Conservation (phyloP, 2,888 invertebrate species). For the Chromoteleia sp. region DNA sequence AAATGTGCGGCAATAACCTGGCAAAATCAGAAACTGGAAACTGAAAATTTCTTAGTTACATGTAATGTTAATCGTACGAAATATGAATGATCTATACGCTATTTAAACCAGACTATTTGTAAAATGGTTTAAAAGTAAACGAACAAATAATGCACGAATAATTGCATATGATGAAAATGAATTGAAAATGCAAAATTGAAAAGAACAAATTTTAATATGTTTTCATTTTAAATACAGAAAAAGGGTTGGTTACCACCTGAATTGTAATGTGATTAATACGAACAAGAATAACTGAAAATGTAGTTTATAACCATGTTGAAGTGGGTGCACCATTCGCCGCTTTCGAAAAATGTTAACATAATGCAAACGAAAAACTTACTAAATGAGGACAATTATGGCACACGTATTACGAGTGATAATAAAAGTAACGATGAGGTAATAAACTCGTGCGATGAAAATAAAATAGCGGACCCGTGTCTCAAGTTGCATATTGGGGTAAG, state of each 20-base stretch:
- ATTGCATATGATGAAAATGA: too few species aligned
- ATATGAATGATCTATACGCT: too few species aligned
- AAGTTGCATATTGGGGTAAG: constrained; percentile 78
- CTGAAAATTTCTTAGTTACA: constrained; percentile 21
- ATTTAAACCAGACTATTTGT: too few species aligned
- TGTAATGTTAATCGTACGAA: too few species aligned
- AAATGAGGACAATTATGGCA: constrained; percentile 30
- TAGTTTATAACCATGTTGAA: constrained; percentile 79
- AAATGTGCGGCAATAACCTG: constrained; percentile 19
- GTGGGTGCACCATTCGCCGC: constrained; percentile 82
- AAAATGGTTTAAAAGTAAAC: too few species aligned
- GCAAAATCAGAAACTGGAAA: constrained; percentile 45
- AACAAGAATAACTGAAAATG: constrained; percentile 63
- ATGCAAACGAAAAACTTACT: constrained; percentile 43
- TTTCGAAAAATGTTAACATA: constrained; percentile 75
- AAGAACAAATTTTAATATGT: too few species aligned
- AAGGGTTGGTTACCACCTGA: too few species aligned
- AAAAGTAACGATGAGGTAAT: constrained; percentile 4
- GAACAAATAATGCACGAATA: too few species aligned
- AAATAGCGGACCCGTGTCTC: constrained; percentile 71
- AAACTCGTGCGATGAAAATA: constrained; percentile 9
- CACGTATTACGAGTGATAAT: neutral
- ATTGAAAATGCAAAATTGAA: too few species aligned
- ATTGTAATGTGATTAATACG: too few species aligned
- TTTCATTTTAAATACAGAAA: too few species aligned